A percentile compares a stretch with the other conserved stretches of the same genome.
These are phyloP conservation scores for Yoshiicerus persimilis DNA, from an alignment of 1,140 invertebrate species.

Conservation along the genomic window DNA sequence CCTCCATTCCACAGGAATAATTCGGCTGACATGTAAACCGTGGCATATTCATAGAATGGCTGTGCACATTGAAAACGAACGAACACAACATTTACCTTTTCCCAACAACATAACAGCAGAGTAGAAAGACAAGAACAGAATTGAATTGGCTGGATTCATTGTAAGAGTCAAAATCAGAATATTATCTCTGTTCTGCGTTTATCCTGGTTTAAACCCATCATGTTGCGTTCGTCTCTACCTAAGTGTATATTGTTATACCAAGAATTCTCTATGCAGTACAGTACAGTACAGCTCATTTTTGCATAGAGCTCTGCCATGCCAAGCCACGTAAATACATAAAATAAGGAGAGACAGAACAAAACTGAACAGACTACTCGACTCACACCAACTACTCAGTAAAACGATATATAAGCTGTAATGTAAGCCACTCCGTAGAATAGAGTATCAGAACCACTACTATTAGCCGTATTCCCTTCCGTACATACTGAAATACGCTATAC, in stretches of 20 bases:
- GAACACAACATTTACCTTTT: no score
- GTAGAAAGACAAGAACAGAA: no score
- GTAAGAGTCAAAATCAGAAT: no score
- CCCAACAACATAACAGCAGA: no score
- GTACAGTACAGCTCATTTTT: not conserved
- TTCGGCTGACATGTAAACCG: not conserved
- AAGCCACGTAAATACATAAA: not conserved
- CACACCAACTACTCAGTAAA: not conserved
- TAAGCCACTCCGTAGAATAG: not conserved
- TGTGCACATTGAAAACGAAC: no score
- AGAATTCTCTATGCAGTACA: no score
- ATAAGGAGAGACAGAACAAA: not conserved
- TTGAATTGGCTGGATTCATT: no score
- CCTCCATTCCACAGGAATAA: not conserved
- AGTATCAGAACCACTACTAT: not conserved
- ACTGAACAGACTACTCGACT: not conserved
- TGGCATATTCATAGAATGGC: not conserved
- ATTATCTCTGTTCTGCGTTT: no score
- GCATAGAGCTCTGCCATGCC: not conserved
- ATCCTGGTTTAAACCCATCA: no score
- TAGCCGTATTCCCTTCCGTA: not conserved
- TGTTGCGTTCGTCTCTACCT: no score
- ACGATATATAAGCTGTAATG: not conserved
- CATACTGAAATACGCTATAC: no score
- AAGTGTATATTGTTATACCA: no score